Base-by-base conservation (phyloP, 2,797 vertebrate species). In the Coregonus sp. region DNA sequence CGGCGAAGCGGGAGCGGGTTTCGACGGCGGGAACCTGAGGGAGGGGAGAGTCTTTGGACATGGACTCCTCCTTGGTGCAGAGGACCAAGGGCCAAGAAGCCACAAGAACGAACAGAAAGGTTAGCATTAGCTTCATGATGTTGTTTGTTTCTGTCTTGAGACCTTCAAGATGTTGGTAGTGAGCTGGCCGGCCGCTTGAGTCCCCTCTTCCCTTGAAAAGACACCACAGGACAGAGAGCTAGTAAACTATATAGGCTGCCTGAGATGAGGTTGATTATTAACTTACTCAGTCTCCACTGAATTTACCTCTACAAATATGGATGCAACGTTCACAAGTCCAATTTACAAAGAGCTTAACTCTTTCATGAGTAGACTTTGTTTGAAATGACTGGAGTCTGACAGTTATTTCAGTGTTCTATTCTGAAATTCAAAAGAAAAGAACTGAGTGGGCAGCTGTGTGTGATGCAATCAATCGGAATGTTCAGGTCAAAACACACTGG, bases 1-100 rank as follows among this genome's bases (percentile, higher is more conserved):
- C 96, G 0, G 96, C 96, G 70, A 98, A 97, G 85, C 86, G 85
- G 40, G 95, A 94, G 56, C 91, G 95, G 0, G 90, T 87, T 78
- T 96, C 95, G 0, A 81, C 72, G 16, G 77, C 74, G 14, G 77
- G 68, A n/a, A 56, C 0, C 9, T 90, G 77, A 61, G 90, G 87
- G 1, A 83, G 40, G 4, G 80, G 75, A 51, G 80, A 77, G 70
- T 87, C 77, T 75, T 87, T 74, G 0, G 91, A 86, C 81, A 83
- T 89, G 68, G 92, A 91, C 33, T 65, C 85, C 76, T 52, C 78
- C 16, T 81, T 86, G 73, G 80, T 84, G 47, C 91, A 90, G 78
- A 93, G 81, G 80, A 90, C 91, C 67, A 93, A 75, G 67, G 90
- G 80, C n/a, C 78, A 77, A 3, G 91, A 80, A 2, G 88, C 81